Percentiles rank a stretch among this genome's conserved stretches.
Conservation (phyloP, 2,797 vertebrate genomes). For the Kryptopterus vitreolus region DNA sequence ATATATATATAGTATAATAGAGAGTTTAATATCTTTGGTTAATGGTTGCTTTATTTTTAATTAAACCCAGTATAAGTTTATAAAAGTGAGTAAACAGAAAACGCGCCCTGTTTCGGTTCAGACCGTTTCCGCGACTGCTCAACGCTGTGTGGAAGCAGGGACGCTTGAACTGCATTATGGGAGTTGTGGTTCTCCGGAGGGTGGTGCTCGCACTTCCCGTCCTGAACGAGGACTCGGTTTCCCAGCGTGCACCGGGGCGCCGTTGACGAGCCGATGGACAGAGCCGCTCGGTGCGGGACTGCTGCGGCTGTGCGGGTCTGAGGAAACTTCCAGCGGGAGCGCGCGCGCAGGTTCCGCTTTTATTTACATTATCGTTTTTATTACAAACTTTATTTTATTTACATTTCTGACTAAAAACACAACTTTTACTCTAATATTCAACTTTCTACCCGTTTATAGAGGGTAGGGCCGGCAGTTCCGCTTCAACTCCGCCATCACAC, state of each 20-base stretch:
- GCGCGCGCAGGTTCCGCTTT: too few species aligned
- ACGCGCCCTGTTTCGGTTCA: too few species aligned
- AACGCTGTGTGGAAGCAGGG: neutral
- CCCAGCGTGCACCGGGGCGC: conserved; percentile 20
- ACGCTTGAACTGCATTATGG: neutral
- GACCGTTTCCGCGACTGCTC: neutral
- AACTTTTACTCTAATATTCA: too few species aligned
- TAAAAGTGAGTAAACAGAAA: too few species aligned
- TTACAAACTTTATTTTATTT: too few species aligned
- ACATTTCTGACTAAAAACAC: too few species aligned
- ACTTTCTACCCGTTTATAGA: neutral
- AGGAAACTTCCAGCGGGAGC: conserved; percentile 16
- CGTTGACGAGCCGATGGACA: conserved; percentile 23
- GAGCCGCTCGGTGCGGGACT: neutral
- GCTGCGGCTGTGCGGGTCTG: conserved; percentile 2
- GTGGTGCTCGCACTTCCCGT: too few species aligned
- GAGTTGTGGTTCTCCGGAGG: conserved; percentile 8
- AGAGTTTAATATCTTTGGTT: too few species aligned
- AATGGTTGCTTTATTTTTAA: too few species aligned
- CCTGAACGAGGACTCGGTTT: conserved; percentile 27
- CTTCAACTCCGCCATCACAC: conserved; percentile 61
- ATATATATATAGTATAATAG: too few species aligned
- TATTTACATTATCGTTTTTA: neutral
- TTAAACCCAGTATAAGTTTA: too few species aligned
- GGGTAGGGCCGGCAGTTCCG: conserved; percentile 62